Percentiles rank a stretch among this genome's conserved stretches.
Conservation (phyloP, 1,140 invertebrate genomes). For the Brachionus rubens region DNA sequence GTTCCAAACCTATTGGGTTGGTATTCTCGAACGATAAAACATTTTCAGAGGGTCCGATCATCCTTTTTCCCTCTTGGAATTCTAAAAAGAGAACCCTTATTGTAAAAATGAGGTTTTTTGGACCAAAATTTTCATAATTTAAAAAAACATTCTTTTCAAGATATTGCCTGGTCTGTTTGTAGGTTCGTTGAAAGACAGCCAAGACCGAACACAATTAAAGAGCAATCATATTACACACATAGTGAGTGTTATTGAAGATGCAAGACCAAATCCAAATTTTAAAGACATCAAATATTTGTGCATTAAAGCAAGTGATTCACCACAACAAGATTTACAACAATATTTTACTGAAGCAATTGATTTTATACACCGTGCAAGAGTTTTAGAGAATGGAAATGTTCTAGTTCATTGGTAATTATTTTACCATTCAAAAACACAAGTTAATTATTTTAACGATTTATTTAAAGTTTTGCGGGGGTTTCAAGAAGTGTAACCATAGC, state of each 20-base stretch:
- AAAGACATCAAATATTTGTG: conserved; percentile 92
- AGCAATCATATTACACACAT: conserved; percentile 89
- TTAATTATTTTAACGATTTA: background rate
- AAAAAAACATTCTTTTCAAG: background rate
- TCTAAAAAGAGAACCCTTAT: no score
- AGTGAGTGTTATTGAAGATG: conserved; percentile 87
- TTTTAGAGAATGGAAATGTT: conserved; percentile 81
- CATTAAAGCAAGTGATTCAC: conserved; percentile 85
- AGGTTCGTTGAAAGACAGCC: conserved; percentile 76
- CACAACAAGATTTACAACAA: conserved; percentile 85
- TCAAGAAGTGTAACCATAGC: conserved; percentile 90
- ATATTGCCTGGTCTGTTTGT: conserved; percentile 60
- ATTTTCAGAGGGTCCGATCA: no score
- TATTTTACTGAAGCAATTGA: conserved; percentile 90
- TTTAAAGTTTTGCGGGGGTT: conserved; percentile 83
- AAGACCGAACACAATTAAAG: conserved; percentile 79
- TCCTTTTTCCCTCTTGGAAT: no score
- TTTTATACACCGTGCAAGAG: conserved; percentile 81
- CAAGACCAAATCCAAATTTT: conserved; percentile 61
- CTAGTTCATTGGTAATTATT: conserved; percentile 82
- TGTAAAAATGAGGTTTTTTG: no score
- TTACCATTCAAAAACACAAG: background rate
- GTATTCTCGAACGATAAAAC: no score
- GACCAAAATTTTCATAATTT: background rate
- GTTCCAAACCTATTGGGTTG: no score